Conservation (phyloP, 2,797 vertebrate genomes). For the Macropus fuliginosus region DNA sequence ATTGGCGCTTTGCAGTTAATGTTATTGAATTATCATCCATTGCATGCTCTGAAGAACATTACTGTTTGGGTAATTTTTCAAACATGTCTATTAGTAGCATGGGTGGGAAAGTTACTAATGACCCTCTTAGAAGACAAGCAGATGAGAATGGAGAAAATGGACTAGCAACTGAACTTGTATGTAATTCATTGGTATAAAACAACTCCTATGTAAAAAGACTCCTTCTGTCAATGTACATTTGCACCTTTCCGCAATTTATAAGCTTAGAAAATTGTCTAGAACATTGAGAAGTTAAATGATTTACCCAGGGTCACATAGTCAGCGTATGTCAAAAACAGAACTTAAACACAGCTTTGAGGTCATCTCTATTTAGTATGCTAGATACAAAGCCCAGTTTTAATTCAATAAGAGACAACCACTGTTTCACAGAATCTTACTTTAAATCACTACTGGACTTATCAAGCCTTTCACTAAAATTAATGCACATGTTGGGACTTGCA, state of each 20-base stretch:
- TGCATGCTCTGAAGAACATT: not conserved
- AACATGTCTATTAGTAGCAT: not conserved
- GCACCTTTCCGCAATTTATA: not conserved
- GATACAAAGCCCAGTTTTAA: not conserved
- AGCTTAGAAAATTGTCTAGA: not conserved
- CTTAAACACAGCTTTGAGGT: not conserved
- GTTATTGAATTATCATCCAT: not conserved
- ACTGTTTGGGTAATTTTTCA: not conserved
- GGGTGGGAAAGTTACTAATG: not conserved
- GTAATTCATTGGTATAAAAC: not conserved
- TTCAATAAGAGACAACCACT: not conserved
- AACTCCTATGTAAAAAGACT: not conserved
- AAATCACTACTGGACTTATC: not conserved
- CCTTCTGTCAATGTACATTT: not conserved
- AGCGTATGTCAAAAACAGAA: not conserved
- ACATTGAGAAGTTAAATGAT: not conserved
- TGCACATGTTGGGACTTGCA: not conserved
- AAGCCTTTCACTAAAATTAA: not conserved
- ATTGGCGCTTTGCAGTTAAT: not conserved
- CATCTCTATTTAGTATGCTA: not conserved
- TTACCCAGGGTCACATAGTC: not conserved
- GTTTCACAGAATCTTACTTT: not conserved
- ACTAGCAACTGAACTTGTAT: not conserved
- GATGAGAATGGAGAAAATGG: not conserved
- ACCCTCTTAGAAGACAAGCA: not conserved